Evolutionary conservation across 1,140 invertebrate genomes (phyloP), one percentile per base, ranked within the genome.

Genomic region (Whitmania pigra): DNA sequence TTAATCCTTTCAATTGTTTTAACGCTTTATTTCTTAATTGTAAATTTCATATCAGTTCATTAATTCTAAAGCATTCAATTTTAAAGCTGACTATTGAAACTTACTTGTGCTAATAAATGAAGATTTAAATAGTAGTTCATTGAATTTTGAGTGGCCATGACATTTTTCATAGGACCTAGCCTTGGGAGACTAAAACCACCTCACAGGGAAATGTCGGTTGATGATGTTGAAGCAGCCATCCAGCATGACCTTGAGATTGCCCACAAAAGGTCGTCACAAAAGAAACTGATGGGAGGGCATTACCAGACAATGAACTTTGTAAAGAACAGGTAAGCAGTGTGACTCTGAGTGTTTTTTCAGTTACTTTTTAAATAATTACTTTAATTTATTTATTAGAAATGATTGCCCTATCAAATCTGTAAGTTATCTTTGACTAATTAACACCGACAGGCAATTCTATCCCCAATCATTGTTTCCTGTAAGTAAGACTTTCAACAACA

Each of bases 161-260:
- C 29, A 15, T 63, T 25, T 60, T 63, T 20, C 29, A 13, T 31
- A 63, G 57, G 57, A 31, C 73, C 73, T 15, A 72, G 70, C 15
- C 67, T 74, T 22, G 73, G 60, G 13, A 55, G 71, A 13, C 40
- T 74, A n/a, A 36, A 69, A 13, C 73, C 68, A 18, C 49, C 27
- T 53, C 55, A 74, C 22, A 57, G 57, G 18, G 71, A 57, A 27
- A 74, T 74, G 73, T 74, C 73, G 4, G 67, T 74, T 29, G 73
- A 74, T 43, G 73, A 74, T 63, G 63, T 72, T 6, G 73, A 74
- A 43, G 73, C 73, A 15, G 73, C 71, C 36, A 63, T 66, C 0
- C 57, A 74, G 25, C 31, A 74, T 25, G 73, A 74, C 15, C 53
- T 57, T 6, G 27, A 36, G 57, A 66, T 29, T n/a, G 29, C 36